phyloP scores from a whole-genome alignment of 1,140 invertebrate genomes.

The Drosophila mauritiana region DNA sequence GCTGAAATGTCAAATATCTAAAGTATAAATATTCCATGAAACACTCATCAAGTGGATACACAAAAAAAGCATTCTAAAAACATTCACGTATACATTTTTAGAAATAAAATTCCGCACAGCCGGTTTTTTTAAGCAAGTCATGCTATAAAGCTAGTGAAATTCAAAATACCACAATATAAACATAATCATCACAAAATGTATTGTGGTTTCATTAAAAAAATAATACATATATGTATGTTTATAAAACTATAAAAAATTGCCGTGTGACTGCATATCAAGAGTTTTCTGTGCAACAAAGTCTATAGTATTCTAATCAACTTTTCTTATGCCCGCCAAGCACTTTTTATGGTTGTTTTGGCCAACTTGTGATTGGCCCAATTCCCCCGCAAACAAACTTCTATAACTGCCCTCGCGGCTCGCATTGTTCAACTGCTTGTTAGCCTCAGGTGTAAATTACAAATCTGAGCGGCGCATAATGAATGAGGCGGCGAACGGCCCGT shows the following conservation, averaged over 20 bases:
- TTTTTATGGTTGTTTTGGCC: constrained; percentile 7
- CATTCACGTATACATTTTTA: background rate
- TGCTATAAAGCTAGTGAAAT: too few relatives aligned
- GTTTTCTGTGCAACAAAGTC: too few relatives aligned
- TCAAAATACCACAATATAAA: too few relatives aligned
- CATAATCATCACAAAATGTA: too few relatives aligned
- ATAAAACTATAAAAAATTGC: too few relatives aligned
- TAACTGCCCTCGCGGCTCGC: constrained; percentile 39
- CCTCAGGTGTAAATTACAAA: constrained; percentile 81
- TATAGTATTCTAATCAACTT: too few relatives aligned
- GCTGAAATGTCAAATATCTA: constrained; percentile 3
- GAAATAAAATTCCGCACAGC: too few relatives aligned
- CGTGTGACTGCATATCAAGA: too few relatives aligned
- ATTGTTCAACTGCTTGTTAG: constrained; percentile 53
- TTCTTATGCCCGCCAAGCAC: background rate
- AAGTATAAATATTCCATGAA: background rate
- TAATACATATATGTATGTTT: too few relatives aligned
- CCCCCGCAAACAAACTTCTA: constrained; percentile 11
- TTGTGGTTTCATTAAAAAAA: too few relatives aligned
- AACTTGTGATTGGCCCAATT: constrained; percentile 32
- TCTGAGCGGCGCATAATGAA: constrained; percentile 78
- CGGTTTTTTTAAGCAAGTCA: too few relatives aligned
- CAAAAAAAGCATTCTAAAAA: background rate
- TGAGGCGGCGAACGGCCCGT: constrained; percentile 40
- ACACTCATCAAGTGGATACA: background rate